These are phyloP conservation scores for Polypedilum pembai DNA, from an alignment of 1,140 invertebrate genomes.

Conservation along the genomic window DNA sequence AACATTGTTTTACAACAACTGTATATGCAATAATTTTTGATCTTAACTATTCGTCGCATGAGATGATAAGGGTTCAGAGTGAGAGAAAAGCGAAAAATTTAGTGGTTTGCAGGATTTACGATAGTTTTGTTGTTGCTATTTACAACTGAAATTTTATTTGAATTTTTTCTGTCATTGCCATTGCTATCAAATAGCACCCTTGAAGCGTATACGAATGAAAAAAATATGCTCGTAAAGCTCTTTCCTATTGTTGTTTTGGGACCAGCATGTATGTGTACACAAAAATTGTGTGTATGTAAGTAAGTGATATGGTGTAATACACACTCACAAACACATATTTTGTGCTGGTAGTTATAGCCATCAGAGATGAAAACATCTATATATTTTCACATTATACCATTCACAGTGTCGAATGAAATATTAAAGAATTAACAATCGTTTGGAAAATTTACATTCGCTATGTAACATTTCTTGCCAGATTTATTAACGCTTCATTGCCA, in stretches of 20 bases:
- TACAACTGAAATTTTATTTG: not conserved
- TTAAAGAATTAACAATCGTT: not conserved
- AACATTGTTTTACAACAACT: not conserved
- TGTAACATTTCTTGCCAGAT: not conserved
- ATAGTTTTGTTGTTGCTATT: not conserved
- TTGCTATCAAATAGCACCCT: slow-evolving; percentile 10
- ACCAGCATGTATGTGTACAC: not conserved
- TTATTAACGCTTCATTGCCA: not conserved
- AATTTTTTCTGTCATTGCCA: slow-evolving; percentile 5
- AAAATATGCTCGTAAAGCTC: not conserved
- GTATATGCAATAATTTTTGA: not conserved
- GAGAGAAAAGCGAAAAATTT: not conserved
- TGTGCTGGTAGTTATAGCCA: not conserved
- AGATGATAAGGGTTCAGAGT: not conserved
- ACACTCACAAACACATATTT: not conserved
- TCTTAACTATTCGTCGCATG: not conserved
- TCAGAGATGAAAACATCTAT: no score
- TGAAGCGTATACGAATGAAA: not conserved
- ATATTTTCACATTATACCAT: not conserved
- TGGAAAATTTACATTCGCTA: not conserved
- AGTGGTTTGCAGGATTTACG: not conserved
- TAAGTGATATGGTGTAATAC: not conserved
- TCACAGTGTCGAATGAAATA: not conserved
- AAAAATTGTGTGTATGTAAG: no score
- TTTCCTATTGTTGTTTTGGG: not conserved